A percentile compares a stretch with the other conserved stretches of the same genome.
These are phyloP conservation scores for Psilanteris sp. DNA, from an alignment of 1,140 invertebrate genomes.

Conservation along the genomic window DNA sequence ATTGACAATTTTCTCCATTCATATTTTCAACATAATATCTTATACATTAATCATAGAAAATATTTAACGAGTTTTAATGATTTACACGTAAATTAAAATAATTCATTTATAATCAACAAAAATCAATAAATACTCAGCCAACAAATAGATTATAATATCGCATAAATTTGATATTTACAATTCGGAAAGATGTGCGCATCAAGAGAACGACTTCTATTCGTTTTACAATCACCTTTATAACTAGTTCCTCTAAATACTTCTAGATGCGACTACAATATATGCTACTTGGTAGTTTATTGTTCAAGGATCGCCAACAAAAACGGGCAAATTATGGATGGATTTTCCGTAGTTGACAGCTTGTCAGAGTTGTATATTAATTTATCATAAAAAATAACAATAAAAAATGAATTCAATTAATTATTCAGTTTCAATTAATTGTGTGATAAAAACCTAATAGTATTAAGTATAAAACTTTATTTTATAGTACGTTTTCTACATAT, in stretches of 20 bases:
- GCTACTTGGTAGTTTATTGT: slow-evolving; percentile 1
- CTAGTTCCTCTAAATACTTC: neutral
- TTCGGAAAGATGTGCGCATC: slow-evolving; percentile 1
- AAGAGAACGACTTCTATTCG: too few relatives aligned
- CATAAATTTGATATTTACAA: slow-evolving; percentile 9
- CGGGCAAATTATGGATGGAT: slow-evolving; percentile 2
- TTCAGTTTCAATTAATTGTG: too few relatives aligned
- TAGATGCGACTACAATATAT: slow-evolving; percentile 7
- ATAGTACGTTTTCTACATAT: too few relatives aligned
- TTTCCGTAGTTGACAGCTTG: neutral
- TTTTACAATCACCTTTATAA: neutral
- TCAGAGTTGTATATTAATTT: too few relatives aligned
- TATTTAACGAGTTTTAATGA: too few relatives aligned
- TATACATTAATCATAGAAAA: too few relatives aligned
- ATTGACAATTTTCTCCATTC: slow-evolving; percentile 18
- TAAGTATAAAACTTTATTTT: too few relatives aligned
- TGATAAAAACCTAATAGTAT: too few relatives aligned
- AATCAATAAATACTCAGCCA: neutral
- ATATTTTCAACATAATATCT: too few relatives aligned
- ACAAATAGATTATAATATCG: slow-evolving; percentile 2
- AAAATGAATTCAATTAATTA: too few relatives aligned
- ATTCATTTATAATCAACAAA: slow-evolving; percentile 6
- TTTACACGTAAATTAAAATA: slow-evolving; percentile 11
- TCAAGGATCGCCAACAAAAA: slow-evolving; percentile 1
- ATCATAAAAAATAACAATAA: too few relatives aligned